Conservation (phyloP, 2,888 invertebrate species). For the Hydrotaea cyrtoneurina region DNA sequence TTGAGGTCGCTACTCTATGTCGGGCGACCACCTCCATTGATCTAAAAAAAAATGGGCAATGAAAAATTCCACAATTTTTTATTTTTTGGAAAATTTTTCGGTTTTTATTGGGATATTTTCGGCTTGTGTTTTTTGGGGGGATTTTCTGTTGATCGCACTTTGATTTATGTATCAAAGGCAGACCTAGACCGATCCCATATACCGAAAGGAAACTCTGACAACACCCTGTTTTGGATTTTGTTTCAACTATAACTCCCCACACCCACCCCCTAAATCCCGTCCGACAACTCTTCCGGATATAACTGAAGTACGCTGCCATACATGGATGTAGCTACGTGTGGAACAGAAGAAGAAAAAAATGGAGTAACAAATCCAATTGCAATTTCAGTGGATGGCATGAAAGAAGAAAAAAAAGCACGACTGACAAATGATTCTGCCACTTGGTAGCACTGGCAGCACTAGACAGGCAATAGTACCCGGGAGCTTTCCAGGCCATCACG, state of each 20-base stretch:
- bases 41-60: too few relatives aligned
- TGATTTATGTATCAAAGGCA: too few relatives aligned
- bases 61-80: too few relatives aligned
- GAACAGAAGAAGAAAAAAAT: constrained; percentile 45
- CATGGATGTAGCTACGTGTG: constrained; percentile 27
- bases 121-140: too few relatives aligned
- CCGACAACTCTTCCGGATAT: constrained; percentile 57
- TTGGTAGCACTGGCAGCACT: constrained; percentile 64
- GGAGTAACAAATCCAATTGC: constrained; percentile 72
- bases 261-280: constrained; percentile 32
- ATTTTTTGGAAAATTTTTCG: too few relatives aligned
- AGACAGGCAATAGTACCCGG: constrained; percentile 64
- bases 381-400: constrained; percentile 64
- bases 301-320: constrained; percentile 64
- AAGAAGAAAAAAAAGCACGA: constrained; percentile 45
- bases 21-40: too few relatives aligned
- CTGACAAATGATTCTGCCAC: constrained; percentile 72
- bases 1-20: too few relatives aligned
- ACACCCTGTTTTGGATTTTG: not conserved
- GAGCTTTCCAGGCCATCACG: constrained; percentile 43
- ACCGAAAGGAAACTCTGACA: not conserved
- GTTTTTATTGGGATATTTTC: too few relatives aligned
- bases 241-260: constrained; percentile 25
- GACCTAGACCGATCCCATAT: too few relatives aligned
- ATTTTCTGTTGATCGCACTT: too few relatives aligned